Evolutionary conservation across 2,797 vertebrate genomes (phyloP).

Genomic region (Brachymystax lenok): DNA sequence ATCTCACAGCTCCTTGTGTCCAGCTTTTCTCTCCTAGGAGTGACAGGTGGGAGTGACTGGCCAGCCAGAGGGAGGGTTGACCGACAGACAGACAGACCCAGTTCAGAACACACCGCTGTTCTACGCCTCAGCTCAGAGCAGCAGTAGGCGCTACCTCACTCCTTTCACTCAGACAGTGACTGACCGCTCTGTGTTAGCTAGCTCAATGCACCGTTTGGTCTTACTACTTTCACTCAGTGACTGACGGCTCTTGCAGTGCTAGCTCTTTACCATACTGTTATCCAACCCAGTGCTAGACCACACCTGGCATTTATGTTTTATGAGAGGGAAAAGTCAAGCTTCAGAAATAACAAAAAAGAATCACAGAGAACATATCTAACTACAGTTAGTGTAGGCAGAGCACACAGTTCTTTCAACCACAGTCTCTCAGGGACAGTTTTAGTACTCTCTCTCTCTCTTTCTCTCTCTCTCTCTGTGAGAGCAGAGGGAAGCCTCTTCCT

Average conservation of each 20-base stretch:
- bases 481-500: slow-evolving; percentile 1
- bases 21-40: slow-evolving; percentile 77
- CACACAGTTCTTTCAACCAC: neutral
- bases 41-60: slow-evolving; percentile 51
- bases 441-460: neutral
- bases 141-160: slow-evolving; percentile 53
- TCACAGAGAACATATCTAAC: neutral
- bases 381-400: neutral
- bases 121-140: slow-evolving; percentile 62
- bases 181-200: neutral
- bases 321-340: neutral
- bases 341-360: neutral
- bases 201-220: neutral
- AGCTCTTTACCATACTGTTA: slow-evolving; percentile 6
- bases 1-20: slow-evolving; percentile 79
- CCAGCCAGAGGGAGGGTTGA: slow-evolving; percentile 56
- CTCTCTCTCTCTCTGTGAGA: neutral
- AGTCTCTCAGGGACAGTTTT: neutral
- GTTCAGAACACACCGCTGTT: slow-evolving; percentile 36
- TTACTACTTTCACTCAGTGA: slow-evolving; percentile 24
- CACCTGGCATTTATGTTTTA: neutral
- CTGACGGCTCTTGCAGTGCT: neutral
- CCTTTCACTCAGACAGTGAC: slow-evolving; percentile 19
- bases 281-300: neutral
- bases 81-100: slow-evolving; percentile 35